A percentile compares a stretch with the other conserved stretches of the same genome.
These are phyloP conservation scores for Ficedula albicollis DNA, from an alignment of 2,797 vertebrate species.

Conservation along the genomic window DNA sequence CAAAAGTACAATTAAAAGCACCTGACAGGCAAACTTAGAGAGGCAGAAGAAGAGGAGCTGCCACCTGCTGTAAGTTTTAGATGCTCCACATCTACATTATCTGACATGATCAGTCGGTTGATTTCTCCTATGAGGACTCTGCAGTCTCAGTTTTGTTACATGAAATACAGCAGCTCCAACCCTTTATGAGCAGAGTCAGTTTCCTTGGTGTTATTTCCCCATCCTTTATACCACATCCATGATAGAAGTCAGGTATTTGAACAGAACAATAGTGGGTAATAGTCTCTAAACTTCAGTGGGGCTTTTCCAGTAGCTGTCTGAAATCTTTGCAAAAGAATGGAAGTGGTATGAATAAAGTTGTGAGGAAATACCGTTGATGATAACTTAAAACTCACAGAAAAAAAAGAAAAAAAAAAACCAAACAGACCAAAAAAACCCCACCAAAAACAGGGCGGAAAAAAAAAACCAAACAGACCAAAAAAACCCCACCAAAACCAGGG, in stretches of 20 bases:
- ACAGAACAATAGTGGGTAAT: not conserved
- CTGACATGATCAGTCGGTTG: not conserved
- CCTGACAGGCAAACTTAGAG: not conserved
- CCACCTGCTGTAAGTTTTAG: not conserved
- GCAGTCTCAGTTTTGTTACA: not conserved
- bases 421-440: too few relatives aligned
- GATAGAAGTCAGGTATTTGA: not conserved
- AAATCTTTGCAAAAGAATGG: not conserved
- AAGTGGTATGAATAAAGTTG: not conserved
- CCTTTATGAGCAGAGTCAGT: not conserved
- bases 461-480: too few relatives aligned
- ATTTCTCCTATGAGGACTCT: not conserved
- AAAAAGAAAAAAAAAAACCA: fast-evolving
- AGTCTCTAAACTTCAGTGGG: not conserved
- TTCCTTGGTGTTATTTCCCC: not conserved
- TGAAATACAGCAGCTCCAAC: not conserved
- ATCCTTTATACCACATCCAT: not conserved
- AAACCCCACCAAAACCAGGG: not conserved
- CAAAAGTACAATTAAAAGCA: not conserved
- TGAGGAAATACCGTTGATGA: not conserved
- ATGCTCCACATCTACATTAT: not conserved
- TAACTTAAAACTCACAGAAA: not conserved
- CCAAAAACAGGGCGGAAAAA: too few relatives aligned
- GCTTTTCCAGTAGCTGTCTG: not conserved
- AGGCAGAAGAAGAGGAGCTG: not conserved